Base-by-base conservation (phyloP, 2,888 invertebrate species). In the Stomorhina lunata region DNA sequence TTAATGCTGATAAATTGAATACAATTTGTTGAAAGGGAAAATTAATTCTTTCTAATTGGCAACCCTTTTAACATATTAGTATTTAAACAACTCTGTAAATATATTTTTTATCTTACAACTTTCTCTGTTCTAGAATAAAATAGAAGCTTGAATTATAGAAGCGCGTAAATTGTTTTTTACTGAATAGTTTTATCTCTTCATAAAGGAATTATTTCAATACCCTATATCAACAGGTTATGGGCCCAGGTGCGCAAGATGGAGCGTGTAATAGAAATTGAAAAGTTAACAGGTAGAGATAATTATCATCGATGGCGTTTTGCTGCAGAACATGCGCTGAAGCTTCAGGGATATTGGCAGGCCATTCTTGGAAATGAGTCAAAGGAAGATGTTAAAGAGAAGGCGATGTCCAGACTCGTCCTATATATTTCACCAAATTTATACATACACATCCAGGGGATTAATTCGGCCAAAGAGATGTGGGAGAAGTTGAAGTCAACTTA, bases 381-480 rank as follows among this genome's bases (percentile, higher is more conserved):
- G 0, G 55, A 1, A 0, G 27, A 15, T 12, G 20, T 45, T 7
- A 63, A 59, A 9, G 76, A 76, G n/a, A 80, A 48, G 27, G 63
- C 69, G 12, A 69, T 59, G 17, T 80, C 71, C 3, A 80, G 81
- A 32, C 15, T 77, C 1, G 71, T 81, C 0, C 25, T 77, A 10
- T 77, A 72, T n/a, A 81, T 81, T 34, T 73, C 77, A 17, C 25
- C 77, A 0, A 72, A 59, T 61, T 40, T 81, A 22, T 81, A 81
- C 6, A 40, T 61, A 2, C 53, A 81, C 43, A 77, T 81, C 12
- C 77, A 81, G 25, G 72, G 50, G 1, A 61, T 73, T 12, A 7
- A 25, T 6, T 63, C 45, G 0, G 81, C 73, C 2, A 78, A 81
- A 20, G 57, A 77, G 9, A 71, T 72, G 34, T 77, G 81, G 61